Evolutionary conservation across 2,113 vertebrate genomes (phyloP).

Genomic region (Lipotes vexillifer): DNA sequence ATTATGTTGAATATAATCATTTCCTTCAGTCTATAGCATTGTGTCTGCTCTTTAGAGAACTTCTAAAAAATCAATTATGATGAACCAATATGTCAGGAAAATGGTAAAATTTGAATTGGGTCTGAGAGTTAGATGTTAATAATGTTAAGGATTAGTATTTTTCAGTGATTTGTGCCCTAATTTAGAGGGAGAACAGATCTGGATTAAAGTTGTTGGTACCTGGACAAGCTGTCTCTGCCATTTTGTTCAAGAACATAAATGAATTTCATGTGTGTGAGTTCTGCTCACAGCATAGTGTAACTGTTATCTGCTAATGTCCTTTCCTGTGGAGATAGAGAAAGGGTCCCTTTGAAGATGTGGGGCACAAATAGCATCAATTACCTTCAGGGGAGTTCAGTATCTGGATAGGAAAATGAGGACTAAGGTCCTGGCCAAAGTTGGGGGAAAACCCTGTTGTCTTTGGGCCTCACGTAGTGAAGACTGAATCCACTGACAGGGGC

Average conservation of each 20-base stretch:
- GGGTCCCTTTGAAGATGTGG: background rate
- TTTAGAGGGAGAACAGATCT: background rate
- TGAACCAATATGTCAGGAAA: background rate
- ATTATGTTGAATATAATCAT: background rate
- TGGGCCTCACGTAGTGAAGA: accelerated
- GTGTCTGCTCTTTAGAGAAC: background rate
- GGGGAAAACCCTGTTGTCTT: background rate
- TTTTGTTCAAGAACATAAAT: background rate
- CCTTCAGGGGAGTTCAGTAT: background rate
- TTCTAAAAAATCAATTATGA: background rate
- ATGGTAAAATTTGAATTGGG: background rate
- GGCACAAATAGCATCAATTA: background rate
- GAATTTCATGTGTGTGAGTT: background rate
- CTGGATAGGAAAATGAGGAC: background rate
- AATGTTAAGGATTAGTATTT: background rate
- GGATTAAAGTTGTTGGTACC: background rate
- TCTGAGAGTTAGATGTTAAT: too few relatives aligned
- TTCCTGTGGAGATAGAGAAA: background rate
- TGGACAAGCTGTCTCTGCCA: background rate
- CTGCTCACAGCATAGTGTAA: background rate
- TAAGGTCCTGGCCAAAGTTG: background rate
- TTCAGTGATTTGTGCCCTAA: background rate
- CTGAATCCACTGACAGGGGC: background rate
- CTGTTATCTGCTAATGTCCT: background rate
- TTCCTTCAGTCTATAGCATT: background rate